phyloP scores from a whole-genome alignment of 2,797 vertebrate genomes.

The Numenius phaeopus region DNA sequence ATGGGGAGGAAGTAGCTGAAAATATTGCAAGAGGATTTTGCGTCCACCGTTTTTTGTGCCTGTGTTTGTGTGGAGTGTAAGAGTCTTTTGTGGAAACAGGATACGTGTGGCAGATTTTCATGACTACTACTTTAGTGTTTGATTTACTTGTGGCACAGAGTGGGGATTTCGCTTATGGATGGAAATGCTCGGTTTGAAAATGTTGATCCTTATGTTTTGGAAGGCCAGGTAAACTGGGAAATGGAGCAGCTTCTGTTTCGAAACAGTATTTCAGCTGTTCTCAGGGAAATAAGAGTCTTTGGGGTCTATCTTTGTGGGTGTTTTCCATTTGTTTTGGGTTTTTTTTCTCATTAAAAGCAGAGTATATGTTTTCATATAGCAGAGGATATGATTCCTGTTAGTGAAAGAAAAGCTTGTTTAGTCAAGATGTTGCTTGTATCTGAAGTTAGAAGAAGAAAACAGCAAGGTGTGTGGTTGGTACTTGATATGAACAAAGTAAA shows the following conservation, averaged over 20 bases:
- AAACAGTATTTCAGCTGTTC: neutral
- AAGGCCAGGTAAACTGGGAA: neutral
- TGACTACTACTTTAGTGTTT: neutral
- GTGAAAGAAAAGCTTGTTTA: neutral
- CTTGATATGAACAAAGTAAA: neutral
- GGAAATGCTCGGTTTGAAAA: neutral
- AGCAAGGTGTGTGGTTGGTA: neutral
- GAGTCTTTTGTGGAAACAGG: neutral
- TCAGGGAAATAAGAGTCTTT: neutral
- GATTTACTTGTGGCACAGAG: neutral
- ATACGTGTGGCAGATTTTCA: accelerated
- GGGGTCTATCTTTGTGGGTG: neutral
- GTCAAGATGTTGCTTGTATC: neutral
- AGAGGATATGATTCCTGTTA: neutral
- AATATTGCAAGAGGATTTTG: neutral
- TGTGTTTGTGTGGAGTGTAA: neutral
- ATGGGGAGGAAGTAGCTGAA: neutral
- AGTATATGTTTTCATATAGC: neutral
- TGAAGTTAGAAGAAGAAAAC: neutral
- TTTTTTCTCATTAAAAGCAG: neutral
- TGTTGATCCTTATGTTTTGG: neutral
- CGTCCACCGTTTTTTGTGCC: neutral
- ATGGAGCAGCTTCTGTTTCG: neutral
- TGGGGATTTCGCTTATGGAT: neutral
- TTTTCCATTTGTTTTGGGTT: neutral